These are phyloP conservation scores for Cyclina sinensis DNA, from an alignment of 1,140 invertebrate genomes.

Conservation along the genomic window DNA sequence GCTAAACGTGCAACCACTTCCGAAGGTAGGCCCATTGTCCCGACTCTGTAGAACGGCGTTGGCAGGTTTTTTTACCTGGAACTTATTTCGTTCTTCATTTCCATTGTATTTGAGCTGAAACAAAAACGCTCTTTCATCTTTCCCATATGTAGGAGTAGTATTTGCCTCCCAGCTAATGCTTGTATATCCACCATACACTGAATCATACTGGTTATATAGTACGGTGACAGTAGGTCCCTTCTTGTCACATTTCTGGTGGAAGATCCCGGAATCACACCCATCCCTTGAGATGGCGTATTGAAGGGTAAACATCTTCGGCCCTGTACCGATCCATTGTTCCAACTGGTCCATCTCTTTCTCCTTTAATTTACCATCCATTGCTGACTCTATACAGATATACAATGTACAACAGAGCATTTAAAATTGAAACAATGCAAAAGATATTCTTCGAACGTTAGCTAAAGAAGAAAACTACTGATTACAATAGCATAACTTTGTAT, in stretches of 20 bases:
- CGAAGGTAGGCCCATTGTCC: slow-evolving; percentile 49
- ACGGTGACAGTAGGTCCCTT: slow-evolving; percentile 69
- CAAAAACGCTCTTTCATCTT: slow-evolving; percentile 65
- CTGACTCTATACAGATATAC: too few species aligned
- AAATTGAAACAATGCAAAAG: too few species aligned
- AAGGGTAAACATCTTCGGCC: slow-evolving; percentile 46
- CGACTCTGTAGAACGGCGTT: slow-evolving; percentile 9
- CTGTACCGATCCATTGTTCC: slow-evolving; percentile 43
- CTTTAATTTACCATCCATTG: slow-evolving; percentile 8
- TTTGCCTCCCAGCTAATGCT: slow-evolving; percentile 42
- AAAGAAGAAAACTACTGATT: too few species aligned
- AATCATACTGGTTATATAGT: slow-evolving; percentile 60
- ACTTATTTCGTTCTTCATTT: background rate
- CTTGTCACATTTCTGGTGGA: slow-evolving; percentile 69
- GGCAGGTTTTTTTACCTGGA: background rate
- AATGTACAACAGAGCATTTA: too few species aligned
- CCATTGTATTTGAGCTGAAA: slow-evolving; percentile 49
- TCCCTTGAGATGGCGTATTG: slow-evolving; percentile 62
- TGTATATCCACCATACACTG: slow-evolving; percentile 70
- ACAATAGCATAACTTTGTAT: too few species aligned
- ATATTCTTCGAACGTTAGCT: too few species aligned
- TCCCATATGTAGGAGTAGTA: slow-evolving; percentile 15
- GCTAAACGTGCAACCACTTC: slow-evolving; percentile 31
- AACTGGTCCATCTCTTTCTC: slow-evolving; percentile 43
- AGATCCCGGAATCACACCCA: slow-evolving; percentile 49